These are phyloP conservation scores for Myotis pilosus DNA, from an alignment of 2,797 vertebrate genomes.

Conservation along the genomic window DNA sequence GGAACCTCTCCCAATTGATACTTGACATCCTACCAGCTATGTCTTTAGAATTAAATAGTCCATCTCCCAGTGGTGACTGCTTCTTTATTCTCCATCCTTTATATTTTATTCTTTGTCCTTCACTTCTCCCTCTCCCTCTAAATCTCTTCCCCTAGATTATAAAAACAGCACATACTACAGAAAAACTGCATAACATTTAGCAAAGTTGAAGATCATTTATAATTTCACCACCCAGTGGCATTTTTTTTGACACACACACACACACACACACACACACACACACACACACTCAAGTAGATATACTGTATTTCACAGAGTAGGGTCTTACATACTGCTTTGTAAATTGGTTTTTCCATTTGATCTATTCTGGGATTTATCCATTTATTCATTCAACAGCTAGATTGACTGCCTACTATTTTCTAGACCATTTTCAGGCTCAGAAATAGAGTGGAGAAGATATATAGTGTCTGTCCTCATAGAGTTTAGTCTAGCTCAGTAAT, in stretches of 20 bases:
- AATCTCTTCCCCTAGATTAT: background rate
- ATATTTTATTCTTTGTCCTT: background rate
- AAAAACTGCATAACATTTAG: background rate
- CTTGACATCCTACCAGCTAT: background rate
- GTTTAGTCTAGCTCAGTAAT: background rate
- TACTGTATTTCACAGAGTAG: background rate
- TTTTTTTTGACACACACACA: background rate
- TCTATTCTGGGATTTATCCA: background rate
- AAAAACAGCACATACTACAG: background rate
- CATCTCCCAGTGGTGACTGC: background rate
- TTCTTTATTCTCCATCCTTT: constrained; percentile 25
- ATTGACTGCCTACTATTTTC: background rate
- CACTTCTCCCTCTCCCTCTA: background rate
- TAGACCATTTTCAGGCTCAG: background rate
- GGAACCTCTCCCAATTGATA: background rate
- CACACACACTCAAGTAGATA: too few relatives aligned
- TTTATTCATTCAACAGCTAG: background rate
- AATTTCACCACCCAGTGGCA: background rate
- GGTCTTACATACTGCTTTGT: background rate
- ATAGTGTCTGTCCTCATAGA: background rate
- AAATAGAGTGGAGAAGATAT: background rate
- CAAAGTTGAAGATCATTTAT: background rate
- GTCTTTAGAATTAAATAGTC: background rate
- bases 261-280: background rate
- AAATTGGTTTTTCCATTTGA: background rate